Percentiles rank a stretch among this genome's conserved stretches.
Conservation (phyloP, 2,888 invertebrate genomes). For the Digitonthophagus gazella region DNA sequence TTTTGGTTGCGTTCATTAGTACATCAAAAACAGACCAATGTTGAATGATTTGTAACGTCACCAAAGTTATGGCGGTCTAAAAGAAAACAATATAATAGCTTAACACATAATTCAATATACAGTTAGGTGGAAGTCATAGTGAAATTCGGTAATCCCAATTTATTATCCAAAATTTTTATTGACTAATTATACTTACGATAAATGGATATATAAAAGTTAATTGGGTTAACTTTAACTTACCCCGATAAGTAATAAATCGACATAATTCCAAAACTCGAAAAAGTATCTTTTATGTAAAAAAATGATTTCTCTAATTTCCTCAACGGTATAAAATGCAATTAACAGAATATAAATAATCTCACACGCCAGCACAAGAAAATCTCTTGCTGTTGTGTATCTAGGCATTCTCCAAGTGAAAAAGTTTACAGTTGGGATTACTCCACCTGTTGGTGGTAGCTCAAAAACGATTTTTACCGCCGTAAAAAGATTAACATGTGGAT, state of each 20-base stretch:
- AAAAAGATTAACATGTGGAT: constrained; percentile 70
- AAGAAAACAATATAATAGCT: too few relatives aligned
- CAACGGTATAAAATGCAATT: constrained; percentile 58
- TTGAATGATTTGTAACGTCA: too few relatives aligned
- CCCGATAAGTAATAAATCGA: constrained; percentile 61
- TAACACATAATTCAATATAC: too few relatives aligned
- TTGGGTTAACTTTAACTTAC: too few relatives aligned
- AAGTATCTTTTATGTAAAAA: constrained; percentile 58
- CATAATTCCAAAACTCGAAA: constrained; percentile 60
- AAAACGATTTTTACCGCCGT: constrained; percentile 56
- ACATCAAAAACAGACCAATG: too few relatives aligned
- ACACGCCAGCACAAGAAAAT: constrained; percentile 55
- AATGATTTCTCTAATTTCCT: constrained; percentile 55
- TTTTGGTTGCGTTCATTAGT: too few relatives aligned
- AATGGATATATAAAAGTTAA: too few relatives aligned
- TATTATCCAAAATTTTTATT: too few relatives aligned
- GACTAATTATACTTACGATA: too few relatives aligned
- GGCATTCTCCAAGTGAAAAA: constrained; percentile 61
- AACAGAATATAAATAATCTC: constrained; percentile 59
- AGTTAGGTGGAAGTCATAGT: too few relatives aligned
- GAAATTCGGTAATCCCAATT: too few relatives aligned
- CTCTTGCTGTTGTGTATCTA: constrained; percentile 53
- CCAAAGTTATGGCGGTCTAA: too few relatives aligned
- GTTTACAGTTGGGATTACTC: constrained; percentile 59
- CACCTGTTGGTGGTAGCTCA: constrained; percentile 71